phyloP scores from a whole-genome alignment of 2,888 invertebrate genomes.

The Seira musarum region DNA sequence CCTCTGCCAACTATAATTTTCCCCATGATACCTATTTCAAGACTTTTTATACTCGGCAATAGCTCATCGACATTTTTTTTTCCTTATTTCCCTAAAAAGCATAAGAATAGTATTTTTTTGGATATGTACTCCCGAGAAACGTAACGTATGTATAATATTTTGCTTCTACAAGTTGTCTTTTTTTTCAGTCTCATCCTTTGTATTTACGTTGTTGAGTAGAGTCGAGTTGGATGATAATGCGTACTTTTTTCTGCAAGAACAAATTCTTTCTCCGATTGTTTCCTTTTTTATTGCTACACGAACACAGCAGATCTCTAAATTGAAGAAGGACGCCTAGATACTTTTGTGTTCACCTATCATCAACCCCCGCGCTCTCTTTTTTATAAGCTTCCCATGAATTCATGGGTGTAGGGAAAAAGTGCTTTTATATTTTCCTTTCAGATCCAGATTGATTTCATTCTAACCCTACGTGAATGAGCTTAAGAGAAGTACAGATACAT shows the following conservation, averaged over 20 bases:
- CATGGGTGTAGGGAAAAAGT: background rate
- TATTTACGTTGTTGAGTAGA: slow-evolving; percentile 9
- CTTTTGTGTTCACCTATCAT: slow-evolving; percentile 9
- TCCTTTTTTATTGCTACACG: slow-evolving; percentile 10
- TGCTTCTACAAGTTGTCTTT: slow-evolving; percentile 2
- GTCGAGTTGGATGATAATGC: background rate
- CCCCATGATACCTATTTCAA: slow-evolving; percentile 3
- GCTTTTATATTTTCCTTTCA: background rate
- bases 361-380: background rate
- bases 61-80: slow-evolving; percentile 1
- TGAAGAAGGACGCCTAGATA: background rate
- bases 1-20: slow-evolving; percentile 3
- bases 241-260: background rate
- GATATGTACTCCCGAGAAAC: background rate
- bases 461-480: background rate
- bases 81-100: background rate
- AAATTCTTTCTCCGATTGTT: slow-evolving; percentile 8
- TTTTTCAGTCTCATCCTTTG: background rate
- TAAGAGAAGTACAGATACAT: background rate
- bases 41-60: slow-evolving; percentile 4
- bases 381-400: background rate
- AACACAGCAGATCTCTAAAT: background rate
- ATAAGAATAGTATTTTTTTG: background rate
- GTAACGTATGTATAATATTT: background rate
- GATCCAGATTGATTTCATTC: slow-evolving; percentile 13